A percentile compares a stretch with the other conserved stretches of the same genome.
Evolutionary conservation across 2,888 invertebrate genomes (phyloP).

Genomic region (Pandemis cinnamomeana): DNA sequence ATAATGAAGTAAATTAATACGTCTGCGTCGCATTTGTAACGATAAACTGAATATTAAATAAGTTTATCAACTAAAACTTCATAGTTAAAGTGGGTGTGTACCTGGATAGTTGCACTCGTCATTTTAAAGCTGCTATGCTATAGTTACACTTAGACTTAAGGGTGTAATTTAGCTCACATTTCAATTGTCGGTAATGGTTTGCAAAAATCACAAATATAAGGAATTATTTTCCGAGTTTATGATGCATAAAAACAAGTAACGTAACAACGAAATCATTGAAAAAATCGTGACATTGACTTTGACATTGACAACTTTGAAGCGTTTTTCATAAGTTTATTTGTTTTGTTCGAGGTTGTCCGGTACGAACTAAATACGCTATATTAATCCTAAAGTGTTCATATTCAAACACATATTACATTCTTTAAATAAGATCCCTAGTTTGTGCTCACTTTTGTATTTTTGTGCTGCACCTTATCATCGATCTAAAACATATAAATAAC

Average conservation of each 20-base stretch:
- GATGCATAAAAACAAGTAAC: slow-evolving; percentile 31
- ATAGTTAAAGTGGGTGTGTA: slow-evolving; percentile 57
- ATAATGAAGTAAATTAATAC: neutral
- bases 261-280: slow-evolving; percentile 22
- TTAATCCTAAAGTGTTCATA: too few relatives aligned
- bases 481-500: too few relatives aligned
- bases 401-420: too few relatives aligned
- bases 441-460: too few relatives aligned
- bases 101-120: slow-evolving; percentile 81
- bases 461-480: too few relatives aligned
- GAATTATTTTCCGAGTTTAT: slow-evolving; percentile 16
- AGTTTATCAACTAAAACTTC: slow-evolving; percentile 3
- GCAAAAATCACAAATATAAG: neutral
- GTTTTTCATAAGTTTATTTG: neutral
- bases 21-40: neutral
- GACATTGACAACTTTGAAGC: slow-evolving; percentile 25
- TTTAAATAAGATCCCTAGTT: too few relatives aligned
- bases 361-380: too few relatives aligned
- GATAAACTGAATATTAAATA: neutral
- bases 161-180: slow-evolving; percentile 42
- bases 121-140: slow-evolving; percentile 49
- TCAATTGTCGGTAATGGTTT: slow-evolving; percentile 11
- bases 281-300: slow-evolving; percentile 34
- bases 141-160: neutral
- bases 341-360: too few relatives aligned